A percentile compares a stretch with the other conserved stretches of the same genome.
These are phyloP conservation scores for Papilio xuthus DNA, from an alignment of 1,140 invertebrate genomes.

Conservation along the genomic window DNA sequence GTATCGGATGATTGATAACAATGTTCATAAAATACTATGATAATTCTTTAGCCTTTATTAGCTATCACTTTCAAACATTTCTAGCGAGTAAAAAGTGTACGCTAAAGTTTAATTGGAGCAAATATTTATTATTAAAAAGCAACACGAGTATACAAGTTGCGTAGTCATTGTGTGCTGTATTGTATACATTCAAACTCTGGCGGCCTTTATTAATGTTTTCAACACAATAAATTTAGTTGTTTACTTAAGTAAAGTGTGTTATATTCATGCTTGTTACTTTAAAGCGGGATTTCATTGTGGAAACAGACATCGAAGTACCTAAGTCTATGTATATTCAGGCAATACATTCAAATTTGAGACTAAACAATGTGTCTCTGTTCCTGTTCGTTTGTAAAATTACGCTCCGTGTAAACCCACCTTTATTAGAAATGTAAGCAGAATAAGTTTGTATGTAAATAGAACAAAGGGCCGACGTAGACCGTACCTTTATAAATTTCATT, in stretches of 20 bases:
- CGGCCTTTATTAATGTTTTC: background rate
- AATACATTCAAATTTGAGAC: background rate
- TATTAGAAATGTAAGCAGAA: background rate
- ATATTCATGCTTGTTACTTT: background rate
- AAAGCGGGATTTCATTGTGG: background rate
- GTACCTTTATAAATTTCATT: slow-evolving; percentile 10
- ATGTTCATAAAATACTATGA: too few species aligned
- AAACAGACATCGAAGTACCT: background rate
- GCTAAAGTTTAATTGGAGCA: background rate
- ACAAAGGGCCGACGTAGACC: background rate
- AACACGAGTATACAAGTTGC: background rate
- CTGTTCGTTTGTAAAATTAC: background rate
- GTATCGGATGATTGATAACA: too few species aligned
- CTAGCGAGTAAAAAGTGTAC: background rate
- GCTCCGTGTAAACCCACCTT: background rate
- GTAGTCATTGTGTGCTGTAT: background rate
- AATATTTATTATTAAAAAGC: slow-evolving; percentile 12
- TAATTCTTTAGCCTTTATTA: too few species aligned
- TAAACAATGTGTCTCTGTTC: background rate
- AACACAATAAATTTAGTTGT: background rate
- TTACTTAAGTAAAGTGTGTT: background rate
- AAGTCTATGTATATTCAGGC: too few species aligned
- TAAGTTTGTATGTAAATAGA: background rate
- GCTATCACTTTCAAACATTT: background rate
- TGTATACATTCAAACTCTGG: background rate